These are phyloP conservation scores for Bombus confusus DNA, from an alignment of 1,140 invertebrate species.

Conservation along the genomic window DNA sequence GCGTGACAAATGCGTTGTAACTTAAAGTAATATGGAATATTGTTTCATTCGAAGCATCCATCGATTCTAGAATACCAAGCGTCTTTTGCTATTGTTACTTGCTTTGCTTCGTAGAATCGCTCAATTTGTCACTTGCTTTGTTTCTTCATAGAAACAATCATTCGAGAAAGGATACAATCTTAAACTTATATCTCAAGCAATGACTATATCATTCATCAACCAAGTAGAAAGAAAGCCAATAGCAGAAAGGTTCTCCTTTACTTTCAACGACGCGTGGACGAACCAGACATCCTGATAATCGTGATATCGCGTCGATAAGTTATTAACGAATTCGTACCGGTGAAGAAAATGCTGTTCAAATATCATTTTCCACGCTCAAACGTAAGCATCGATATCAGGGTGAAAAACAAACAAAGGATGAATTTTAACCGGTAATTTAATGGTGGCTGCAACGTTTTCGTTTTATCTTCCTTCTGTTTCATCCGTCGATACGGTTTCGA, in stretches of 20 bases:
- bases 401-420: constrained; percentile 9
- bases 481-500: neutral
- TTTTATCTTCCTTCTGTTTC: neutral
- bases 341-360: neutral
- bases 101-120: neutral
- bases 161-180: neutral
- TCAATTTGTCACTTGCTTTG: neutral
- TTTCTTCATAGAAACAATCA: neutral
- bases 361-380: constrained; percentile 7
- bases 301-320: neutral
- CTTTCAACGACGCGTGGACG: neutral
- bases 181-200: neutral
- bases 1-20: no score
- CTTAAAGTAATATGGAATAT: neutral
- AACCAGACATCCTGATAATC: no score
- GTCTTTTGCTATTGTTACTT: neutral
- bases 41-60: neutral
- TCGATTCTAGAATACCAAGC: neutral
- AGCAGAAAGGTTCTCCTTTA: neutral
- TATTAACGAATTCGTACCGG: neutral
- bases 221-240: neutral
- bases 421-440: constrained; percentile 27
- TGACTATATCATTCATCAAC: neutral
- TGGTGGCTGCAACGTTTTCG: neutral
- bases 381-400: neutral